Conservation (phyloP, 1,140 invertebrate species). For the Aricia agestis region DNA sequence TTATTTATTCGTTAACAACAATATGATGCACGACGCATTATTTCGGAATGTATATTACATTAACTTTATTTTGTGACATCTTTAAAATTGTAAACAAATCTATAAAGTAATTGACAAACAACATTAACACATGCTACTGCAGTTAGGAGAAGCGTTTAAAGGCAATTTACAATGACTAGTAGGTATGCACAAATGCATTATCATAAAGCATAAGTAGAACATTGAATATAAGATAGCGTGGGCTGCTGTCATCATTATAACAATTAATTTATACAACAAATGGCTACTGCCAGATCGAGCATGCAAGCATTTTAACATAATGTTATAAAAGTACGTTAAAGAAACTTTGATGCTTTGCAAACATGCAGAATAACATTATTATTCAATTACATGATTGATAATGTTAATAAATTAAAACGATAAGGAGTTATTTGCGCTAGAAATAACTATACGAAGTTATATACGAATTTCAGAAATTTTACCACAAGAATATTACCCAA, state of each 20-base stretch:
- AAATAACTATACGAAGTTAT: slow-evolving; percentile 17
- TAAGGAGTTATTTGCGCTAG: slow-evolving; percentile 55
- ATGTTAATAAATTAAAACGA: slow-evolving; percentile 47
- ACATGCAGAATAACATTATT: background rate
- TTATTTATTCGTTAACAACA: slow-evolving; percentile 41
- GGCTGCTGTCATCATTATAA: slow-evolving; percentile 21
- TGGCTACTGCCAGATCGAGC: background rate
- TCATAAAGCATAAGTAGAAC: slow-evolving; percentile 15
- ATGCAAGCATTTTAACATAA: slow-evolving; percentile 7
- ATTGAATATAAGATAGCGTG: slow-evolving; percentile 20
- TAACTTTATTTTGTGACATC: slow-evolving; percentile 47
- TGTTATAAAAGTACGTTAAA: background rate
- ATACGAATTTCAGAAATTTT: slow-evolving; percentile 10
- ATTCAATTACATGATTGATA: slow-evolving; percentile 9
- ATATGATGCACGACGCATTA: slow-evolving; percentile 38
- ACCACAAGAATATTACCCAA: slow-evolving; percentile 21
- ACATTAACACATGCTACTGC: background rate
- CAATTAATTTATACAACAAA: slow-evolving; percentile 28
- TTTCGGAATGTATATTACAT: slow-evolving; percentile 35
- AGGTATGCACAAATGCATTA: background rate
- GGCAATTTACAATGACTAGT: background rate
- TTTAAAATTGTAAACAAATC: slow-evolving; percentile 25
- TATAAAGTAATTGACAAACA: background rate
- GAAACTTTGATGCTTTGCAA: background rate
- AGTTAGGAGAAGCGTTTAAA: background rate